A percentile compares a stretch with the other conserved stretches of the same genome.
Conservation (phyloP, 2,797 vertebrate species). For the Apogon talboti region DNA sequence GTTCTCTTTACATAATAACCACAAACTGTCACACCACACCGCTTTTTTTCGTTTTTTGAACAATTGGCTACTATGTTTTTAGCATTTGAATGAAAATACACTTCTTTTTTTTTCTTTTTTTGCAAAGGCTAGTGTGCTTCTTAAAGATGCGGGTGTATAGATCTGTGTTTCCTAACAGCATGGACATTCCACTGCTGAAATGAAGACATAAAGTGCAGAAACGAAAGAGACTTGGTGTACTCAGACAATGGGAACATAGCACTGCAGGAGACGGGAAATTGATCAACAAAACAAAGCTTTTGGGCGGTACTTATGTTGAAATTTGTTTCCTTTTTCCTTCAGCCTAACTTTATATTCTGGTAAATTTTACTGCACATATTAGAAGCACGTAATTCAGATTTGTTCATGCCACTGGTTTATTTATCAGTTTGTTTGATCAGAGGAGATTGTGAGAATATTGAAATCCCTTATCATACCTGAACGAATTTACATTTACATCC, state of each 20-base stretch:
- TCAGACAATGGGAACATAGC: background rate
- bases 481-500: conserved; percentile 22
- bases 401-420: conserved; percentile 3
- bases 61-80: background rate
- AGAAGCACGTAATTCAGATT: conserved; percentile 2
- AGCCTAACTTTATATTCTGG: background rate
- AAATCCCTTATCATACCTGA: conserved; percentile 37
- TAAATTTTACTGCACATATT: conserved; percentile 1
- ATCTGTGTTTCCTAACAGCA: conserved; percentile 1
- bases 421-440: conserved; percentile 22
- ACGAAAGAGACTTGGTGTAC: background rate
- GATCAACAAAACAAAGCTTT: conserved; percentile 2
- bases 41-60: background rate
- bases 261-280: conserved; percentile 3
- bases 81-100: background rate
- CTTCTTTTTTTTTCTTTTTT: background rate
- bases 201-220: conserved; percentile 13
- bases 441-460: conserved; percentile 23
- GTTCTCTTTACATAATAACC: conserved; percentile 1
- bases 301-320: conserved; percentile 3
- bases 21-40: conserved; percentile 11
- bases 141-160: background rate
- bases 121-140: background rate
- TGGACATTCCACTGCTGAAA: conserved; percentile 6
- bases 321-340: background rate